These are phyloP conservation scores for Gobio occitaniae DNA, from an alignment of 2,797 vertebrate species.

Conservation along the genomic window DNA sequence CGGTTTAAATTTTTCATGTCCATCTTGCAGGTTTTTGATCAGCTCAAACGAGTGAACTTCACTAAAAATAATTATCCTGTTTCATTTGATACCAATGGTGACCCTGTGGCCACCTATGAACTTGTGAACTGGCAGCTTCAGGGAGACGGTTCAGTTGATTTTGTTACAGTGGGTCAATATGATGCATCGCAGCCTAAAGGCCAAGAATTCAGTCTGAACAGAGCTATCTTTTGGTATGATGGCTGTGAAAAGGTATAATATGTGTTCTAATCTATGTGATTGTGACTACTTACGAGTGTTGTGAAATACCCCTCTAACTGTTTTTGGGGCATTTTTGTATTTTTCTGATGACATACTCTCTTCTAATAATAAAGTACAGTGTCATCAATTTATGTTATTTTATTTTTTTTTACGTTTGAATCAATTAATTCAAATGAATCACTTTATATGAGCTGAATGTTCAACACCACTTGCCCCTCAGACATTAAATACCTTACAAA, in stretches of 20 bases:
- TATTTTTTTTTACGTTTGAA: neutral
- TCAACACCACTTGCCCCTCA: no score
- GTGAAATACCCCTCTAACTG: neutral
- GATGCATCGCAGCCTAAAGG: conserved; percentile 68
- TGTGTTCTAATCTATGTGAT: neutral
- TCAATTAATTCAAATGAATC: neutral
- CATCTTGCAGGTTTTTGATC: conserved; percentile 63
- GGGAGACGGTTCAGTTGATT: conserved; percentile 56
- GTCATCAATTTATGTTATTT: neutral
- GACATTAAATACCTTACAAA: no score
- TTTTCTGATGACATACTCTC: neutral
- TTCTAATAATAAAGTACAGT: neutral
- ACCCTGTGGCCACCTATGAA: conserved; percentile 76
- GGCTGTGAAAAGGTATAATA: conserved; percentile 59
- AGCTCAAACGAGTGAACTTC: conserved; percentile 71
- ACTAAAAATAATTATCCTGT: conserved; percentile 69
- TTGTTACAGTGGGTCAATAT: conserved; percentile 74
- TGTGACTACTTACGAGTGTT: neutral
- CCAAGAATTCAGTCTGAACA: conserved; percentile 67
- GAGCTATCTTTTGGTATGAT: conserved; percentile 67
- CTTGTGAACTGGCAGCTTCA: conserved; percentile 77
- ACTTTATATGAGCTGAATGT: no score
- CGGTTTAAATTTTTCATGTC: neutral
- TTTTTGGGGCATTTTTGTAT: neutral
- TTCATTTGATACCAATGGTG: conserved; percentile 77